These are phyloP conservation scores for Pemphredon lugubris DNA, from an alignment of 2,888 invertebrate genomes.

Conservation along the genomic window DNA sequence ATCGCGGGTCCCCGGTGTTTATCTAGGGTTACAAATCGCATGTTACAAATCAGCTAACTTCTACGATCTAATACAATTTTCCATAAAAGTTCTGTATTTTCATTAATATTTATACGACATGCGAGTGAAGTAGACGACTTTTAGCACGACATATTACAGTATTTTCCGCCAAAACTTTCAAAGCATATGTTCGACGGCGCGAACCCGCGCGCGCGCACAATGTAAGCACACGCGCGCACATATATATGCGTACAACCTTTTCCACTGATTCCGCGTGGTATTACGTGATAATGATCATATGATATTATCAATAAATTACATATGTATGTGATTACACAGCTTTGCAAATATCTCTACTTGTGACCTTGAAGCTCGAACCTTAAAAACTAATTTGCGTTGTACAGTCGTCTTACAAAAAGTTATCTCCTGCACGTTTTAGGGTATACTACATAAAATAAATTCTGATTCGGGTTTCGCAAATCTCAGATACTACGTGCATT, in stretches of 20 bases:
- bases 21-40: neutral
- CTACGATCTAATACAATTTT: neutral
- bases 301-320: constrained; percentile 58
- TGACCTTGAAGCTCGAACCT: constrained; percentile 65
- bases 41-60: neutral
- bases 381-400: constrained; percentile 46
- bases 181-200: constrained; percentile 39
- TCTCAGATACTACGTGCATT: too few species aligned
- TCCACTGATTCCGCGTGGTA: constrained; percentile 43
- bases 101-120: neutral
- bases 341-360: constrained; percentile 69
- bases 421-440: too few species aligned
- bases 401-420: too few species aligned
- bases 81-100: neutral
- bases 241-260: constrained; percentile 14
- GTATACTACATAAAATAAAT: too few species aligned
- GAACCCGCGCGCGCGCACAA: constrained; percentile 36
- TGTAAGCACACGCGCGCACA: neutral
- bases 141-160: too few species aligned
- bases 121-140: neutral
- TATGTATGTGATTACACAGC: constrained; percentile 71
- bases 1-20: neutral
- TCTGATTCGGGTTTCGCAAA: too few species aligned
- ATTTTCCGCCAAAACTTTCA: constrained; percentile 29
- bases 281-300: constrained; percentile 47